These are phyloP conservation scores for Gerris lacustris DNA, from an alignment of 2,888 invertebrate genomes.

Conservation along the genomic window DNA sequence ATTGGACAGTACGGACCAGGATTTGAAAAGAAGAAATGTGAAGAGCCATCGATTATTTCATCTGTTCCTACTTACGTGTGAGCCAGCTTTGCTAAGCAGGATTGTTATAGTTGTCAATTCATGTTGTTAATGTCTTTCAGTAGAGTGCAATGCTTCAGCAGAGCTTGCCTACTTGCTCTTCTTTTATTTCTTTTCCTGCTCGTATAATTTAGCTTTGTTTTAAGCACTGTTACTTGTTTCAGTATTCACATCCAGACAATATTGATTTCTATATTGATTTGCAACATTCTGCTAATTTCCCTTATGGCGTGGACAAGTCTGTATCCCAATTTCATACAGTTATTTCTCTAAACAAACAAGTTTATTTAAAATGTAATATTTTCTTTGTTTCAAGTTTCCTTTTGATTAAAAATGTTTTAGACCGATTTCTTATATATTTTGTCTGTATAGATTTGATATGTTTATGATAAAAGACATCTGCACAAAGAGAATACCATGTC, in stretches of 20 bases:
- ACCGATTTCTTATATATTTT: too few relatives aligned
- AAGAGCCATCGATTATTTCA: slow-evolving; percentile 34
- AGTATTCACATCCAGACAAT: too few relatives aligned
- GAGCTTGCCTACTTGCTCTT: slow-evolving; percentile 23
- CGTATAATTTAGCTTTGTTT: background rate
- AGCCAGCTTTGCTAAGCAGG: slow-evolving; percentile 15
- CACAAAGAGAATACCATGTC: too few relatives aligned
- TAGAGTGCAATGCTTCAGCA: slow-evolving; percentile 28
- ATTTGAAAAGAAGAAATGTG: slow-evolving; percentile 30
- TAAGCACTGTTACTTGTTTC: background rate
- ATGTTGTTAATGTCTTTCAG: slow-evolving; percentile 27
- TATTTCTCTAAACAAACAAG: background rate
- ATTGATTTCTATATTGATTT: too few relatives aligned
- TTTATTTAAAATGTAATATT: background rate
- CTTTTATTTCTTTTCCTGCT: slow-evolving; percentile 2
- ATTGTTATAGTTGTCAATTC: slow-evolving; percentile 26
- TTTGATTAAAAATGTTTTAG: too few relatives aligned
- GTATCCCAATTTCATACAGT: background rate
- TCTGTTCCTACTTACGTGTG: slow-evolving; percentile 44
- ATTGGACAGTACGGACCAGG: slow-evolving; percentile 92
- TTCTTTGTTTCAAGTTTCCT: too few relatives aligned
- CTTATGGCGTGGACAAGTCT: too few relatives aligned
- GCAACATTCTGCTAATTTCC: too few relatives aligned
- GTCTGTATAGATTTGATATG: too few relatives aligned
- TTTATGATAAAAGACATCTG: too few relatives aligned